phyloP scores from a whole-genome alignment of 2,113 vertebrate genomes.

The Cisticola juncidis region DNA sequence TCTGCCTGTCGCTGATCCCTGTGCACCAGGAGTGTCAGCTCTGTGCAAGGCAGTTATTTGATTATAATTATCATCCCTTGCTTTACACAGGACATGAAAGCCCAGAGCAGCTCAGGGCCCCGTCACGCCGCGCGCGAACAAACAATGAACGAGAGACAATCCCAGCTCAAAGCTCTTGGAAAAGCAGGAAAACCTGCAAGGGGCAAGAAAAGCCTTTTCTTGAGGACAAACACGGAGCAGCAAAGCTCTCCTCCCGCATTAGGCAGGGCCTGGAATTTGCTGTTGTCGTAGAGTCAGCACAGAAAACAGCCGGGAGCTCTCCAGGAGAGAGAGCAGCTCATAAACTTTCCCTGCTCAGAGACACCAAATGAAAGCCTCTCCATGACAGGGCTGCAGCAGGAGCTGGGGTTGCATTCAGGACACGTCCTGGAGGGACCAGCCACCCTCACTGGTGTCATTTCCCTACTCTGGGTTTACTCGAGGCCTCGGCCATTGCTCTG shows the following conservation, averaged over 20 bases:
- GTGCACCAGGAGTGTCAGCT: background rate
- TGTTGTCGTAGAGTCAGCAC: background rate
- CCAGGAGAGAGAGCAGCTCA: background rate
- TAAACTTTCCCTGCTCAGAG: constrained; percentile 5
- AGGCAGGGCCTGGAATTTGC: background rate
- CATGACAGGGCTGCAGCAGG: background rate
- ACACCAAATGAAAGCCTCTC: constrained; percentile 31
- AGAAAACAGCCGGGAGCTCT: background rate
- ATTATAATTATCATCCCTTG: constrained; percentile 28
- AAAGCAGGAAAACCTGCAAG: background rate
- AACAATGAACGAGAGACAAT: constrained; percentile 1
- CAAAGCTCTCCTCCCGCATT: background rate
- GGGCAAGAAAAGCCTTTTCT: background rate
- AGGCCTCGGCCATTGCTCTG: constrained; percentile 3
- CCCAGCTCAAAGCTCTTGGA: background rate
- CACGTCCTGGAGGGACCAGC: constrained; percentile 25
- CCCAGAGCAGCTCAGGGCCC: constrained; percentile 22
- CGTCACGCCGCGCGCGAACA: background rate
- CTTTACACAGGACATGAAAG: constrained; percentile 31
- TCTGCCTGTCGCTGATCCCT: background rate
- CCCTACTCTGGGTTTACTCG: background rate
- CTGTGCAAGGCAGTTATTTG: background rate
- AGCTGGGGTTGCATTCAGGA: constrained; percentile 27
- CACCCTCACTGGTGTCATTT: background rate
- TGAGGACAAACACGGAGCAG: background rate